phyloP scores from a whole-genome alignment of 2,888 invertebrate species.

The Diarsia brunnea region DNA sequence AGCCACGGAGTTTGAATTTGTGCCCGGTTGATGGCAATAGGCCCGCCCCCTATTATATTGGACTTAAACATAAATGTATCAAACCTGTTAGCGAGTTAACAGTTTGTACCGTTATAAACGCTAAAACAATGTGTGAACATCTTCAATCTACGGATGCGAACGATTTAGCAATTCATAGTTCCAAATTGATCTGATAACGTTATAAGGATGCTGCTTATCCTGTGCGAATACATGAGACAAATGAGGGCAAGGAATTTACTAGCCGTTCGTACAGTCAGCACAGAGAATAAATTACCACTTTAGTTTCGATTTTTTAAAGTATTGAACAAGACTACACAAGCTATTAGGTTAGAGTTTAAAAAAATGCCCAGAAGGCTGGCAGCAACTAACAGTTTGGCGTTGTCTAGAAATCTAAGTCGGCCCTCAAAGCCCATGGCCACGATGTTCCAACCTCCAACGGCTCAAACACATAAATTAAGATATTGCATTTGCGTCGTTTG shows the following conservation, averaged over 20 bases:
- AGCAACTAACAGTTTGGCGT: neutral
- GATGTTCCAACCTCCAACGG: too few relatives aligned
- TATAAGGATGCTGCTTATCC: slow-evolving; percentile 60
- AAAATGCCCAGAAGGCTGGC: too few relatives aligned
- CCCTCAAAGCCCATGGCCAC: too few relatives aligned
- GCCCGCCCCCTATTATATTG: too few relatives aligned
- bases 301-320: neutral
- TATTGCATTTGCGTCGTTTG: neutral
- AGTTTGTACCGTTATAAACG: slow-evolving; percentile 2
- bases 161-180: slow-evolving; percentile 61
- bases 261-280: neutral
- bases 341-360: too few relatives aligned
- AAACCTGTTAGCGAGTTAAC: neutral
- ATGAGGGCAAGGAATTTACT: slow-evolving; percentile 17
- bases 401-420: neutral
- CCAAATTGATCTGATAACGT: slow-evolving; percentile 57
- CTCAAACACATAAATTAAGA: too few relatives aligned
- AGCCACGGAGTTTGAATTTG: too few relatives aligned
- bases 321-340: neutral
- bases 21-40: too few relatives aligned
- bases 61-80: too few relatives aligned
- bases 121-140: slow-evolving; percentile 38
- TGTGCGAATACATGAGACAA: slow-evolving; percentile 49
- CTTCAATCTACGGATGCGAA: slow-evolving; percentile 46
- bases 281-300: neutral